A percentile compares a stretch with the other conserved stretches of the same genome.
These are phyloP conservation scores for Canis aureus DNA, from an alignment of 2,113 vertebrate genomes.

Conservation along the genomic window DNA sequence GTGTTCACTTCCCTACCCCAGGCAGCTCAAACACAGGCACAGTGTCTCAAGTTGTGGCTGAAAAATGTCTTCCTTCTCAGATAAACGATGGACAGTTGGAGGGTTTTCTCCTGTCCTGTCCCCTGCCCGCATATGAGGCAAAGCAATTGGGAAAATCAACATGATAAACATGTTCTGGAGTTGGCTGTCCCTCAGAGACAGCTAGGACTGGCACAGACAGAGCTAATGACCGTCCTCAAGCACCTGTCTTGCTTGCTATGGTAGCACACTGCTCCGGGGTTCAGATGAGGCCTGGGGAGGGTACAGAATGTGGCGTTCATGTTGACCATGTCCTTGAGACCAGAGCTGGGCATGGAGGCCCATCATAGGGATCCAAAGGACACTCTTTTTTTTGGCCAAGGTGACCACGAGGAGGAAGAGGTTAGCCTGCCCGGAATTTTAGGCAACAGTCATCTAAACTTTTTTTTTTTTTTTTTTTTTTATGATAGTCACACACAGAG, in stretches of 20 bases:
- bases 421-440: background rate
- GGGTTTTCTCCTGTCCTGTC: background rate
- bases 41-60: background rate
- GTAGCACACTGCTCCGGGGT: background rate
- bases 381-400: background rate
- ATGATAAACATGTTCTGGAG: background rate
- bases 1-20: background rate
- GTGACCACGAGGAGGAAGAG: background rate
- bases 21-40: background rate
- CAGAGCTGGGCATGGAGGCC: background rate
- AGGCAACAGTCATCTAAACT: background rate
- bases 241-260: accelerated
- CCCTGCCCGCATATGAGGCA: background rate
- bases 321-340: background rate
- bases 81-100: background rate
- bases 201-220: background rate
- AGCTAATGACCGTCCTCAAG: background rate
- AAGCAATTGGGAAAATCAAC: background rate
- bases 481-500: too few relatives aligned
- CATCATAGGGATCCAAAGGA: background rate
- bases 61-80: background rate
- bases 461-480: too few relatives aligned
- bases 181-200: background rate
- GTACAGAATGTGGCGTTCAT: background rate
- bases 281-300: background rate